Evolutionary conservation across 2,797 vertebrate species (phyloP).

Genomic region (Hemitrygon akajei): DNA sequence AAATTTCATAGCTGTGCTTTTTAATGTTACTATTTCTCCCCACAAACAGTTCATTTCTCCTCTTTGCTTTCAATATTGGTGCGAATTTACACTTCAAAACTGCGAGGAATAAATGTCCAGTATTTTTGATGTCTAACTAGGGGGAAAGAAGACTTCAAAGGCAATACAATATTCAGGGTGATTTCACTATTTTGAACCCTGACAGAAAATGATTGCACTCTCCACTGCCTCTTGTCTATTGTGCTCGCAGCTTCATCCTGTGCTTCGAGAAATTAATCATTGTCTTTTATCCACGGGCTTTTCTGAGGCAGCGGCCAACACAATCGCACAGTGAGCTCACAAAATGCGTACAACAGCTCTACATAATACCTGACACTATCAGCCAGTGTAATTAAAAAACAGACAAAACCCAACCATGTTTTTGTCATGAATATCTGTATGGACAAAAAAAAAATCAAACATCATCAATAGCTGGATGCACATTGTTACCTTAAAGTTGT

Average conservation of each 20-base stretch:
- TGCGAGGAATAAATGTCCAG: conserved; percentile 55
- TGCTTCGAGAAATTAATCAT: conserved; percentile 78
- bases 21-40: conserved; percentile 14
- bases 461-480: conserved; percentile 59
- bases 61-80: conserved; percentile 57
- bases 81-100: conserved; percentile 72
- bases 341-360: conserved; percentile 52
- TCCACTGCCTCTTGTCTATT: conserved; percentile 66
- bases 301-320: conserved; percentile 50
- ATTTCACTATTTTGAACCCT: conserved; percentile 56
- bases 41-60: conserved; percentile 55
- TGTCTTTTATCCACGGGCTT: conserved; percentile 74
- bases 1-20: background rate
- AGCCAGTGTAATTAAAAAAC: conserved; percentile 77
- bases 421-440: conserved; percentile 70
- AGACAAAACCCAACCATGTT: conserved; percentile 65
- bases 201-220: conserved; percentile 60
- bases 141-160: conserved; percentile 70
- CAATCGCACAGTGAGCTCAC: conserved; percentile 69
- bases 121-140: conserved; percentile 70
- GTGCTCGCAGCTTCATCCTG: conserved; percentile 65
- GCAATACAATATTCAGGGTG: conserved; percentile 47
- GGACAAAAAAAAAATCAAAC: conserved; percentile 71
- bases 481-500: conserved; percentile 65
- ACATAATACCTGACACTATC: conserved; percentile 74